Evolutionary conservation across 2,888 invertebrate species (phyloP), one percentile per base, ranked within the genome.

Genomic region (Steromphala cineraria): DNA sequence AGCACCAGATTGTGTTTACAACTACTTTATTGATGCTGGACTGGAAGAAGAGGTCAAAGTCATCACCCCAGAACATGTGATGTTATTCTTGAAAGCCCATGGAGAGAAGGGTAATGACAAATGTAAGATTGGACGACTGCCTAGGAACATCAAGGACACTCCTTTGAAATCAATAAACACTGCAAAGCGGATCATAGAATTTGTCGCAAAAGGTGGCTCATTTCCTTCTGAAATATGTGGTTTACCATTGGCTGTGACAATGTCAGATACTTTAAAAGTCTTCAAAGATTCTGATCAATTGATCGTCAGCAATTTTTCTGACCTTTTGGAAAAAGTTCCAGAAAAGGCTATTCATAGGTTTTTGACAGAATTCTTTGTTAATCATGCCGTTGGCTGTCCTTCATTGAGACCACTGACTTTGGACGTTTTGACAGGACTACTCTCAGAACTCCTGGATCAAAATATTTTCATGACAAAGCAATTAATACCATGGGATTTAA

Each of bases 281-380:
- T 77, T 53, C 40, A 55, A 17, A 10, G 19, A n/a, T 28, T 17
- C 13, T 8, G 55, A 56, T 17, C 13, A 21, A 10, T 24, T 77
- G 5, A 28, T 77, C 3, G 55, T 77, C 17, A 55, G 55, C 31
- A 15, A 31, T 3, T 77, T 28, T 19, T 36, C 24, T 19, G 62
- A 56, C n/a, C 53, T 77, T 1, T 56, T 77, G 82, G 15, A 78
- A 80, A 40, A 46, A n/a, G 75, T 67, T 36, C 24, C 78, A 2
- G 46, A 78, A 19, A 24, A 46, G 13, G 78, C 78, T 75, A 2
- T 80, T 0, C 80, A 80, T 21, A n/a, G 36, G 8, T 55, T 10
- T 15, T 31, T 67, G 21, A 3, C 24, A 21, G 8, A 67, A 21
- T 67, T 19, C 15, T 67, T 10, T 67, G 55, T 15, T 0, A 4